Conservation (phyloP, 2,888 invertebrate genomes). For the Lepidocyrtoides sp. region DNA sequence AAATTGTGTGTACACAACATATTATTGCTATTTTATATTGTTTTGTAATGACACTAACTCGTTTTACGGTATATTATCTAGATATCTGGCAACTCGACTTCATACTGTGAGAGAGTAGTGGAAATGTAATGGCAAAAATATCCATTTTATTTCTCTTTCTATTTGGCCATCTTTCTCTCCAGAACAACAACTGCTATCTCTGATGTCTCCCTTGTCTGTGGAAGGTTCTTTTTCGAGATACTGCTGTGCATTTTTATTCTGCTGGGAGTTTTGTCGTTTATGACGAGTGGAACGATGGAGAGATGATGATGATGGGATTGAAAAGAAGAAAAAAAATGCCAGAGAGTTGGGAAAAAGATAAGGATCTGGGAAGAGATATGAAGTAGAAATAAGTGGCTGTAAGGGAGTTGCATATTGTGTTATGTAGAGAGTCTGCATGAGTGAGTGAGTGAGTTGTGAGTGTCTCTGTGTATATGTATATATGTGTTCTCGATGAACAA, state of each 20-base stretch:
- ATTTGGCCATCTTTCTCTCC: background rate
- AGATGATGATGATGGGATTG: slow-evolving; percentile 64
- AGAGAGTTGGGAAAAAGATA: slow-evolving; percentile 57
- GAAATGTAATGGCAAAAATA: slow-evolving; percentile 15
- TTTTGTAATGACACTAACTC: slow-evolving; percentile 44
- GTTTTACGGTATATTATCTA: slow-evolving; percentile 29
- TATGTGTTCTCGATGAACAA: too few relatives aligned
- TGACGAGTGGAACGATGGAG: slow-evolving; percentile 52
- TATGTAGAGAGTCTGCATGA: background rate
- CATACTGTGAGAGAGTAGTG: slow-evolving; percentile 44
- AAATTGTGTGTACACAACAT: slow-evolving; percentile 24
- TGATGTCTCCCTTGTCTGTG: background rate
- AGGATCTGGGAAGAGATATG: slow-evolving; percentile 47
- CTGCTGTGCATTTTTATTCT: slow-evolving; percentile 9
- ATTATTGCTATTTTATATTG: slow-evolving; percentile 49
- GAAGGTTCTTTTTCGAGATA: background rate
- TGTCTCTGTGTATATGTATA: background rate
- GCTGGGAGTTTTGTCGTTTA: slow-evolving; percentile 68
- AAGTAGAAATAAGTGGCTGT: slow-evolving; percentile 52
- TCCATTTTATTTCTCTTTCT: slow-evolving; percentile 23
- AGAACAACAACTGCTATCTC: slow-evolving; percentile 38
- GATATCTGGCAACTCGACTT: slow-evolving; percentile 24
- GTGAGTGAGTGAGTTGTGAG: background rate
- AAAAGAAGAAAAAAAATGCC: slow-evolving; percentile 67
- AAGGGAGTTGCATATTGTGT: background rate